Conservation (phyloP, 92 coral and sea anemone species). For the Hydrozoanthus gracilis region DNA sequence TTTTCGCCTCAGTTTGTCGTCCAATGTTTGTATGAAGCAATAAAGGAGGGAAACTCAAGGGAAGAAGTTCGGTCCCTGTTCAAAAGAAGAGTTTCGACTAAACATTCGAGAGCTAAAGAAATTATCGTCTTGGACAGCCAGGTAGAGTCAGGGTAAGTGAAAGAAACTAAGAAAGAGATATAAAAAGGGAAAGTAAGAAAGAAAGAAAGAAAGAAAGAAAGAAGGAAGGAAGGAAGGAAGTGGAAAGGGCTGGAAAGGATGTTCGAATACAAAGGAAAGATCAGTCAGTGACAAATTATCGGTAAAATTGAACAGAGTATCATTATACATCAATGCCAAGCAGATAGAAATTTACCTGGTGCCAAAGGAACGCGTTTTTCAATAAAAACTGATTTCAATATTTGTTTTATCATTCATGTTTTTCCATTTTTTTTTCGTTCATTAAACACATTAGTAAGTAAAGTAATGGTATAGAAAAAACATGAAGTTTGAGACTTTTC, state of each 20-base stretch:
- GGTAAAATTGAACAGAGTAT: background rate
- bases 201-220: no score
- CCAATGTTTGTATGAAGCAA: slow-evolving; percentile 68
- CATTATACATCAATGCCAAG: background rate
- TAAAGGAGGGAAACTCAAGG: slow-evolving; percentile 39
- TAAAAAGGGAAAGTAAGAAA: background rate
- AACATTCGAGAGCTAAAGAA: slow-evolving; percentile 44
- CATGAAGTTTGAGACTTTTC: no score
- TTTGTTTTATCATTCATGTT: no score
- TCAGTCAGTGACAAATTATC: no score
- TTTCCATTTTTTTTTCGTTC: no score
- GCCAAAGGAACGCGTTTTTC: no score
- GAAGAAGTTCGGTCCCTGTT: slow-evolving; percentile 42
- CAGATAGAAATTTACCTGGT: no score
- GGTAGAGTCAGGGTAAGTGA: slow-evolving; percentile 37
- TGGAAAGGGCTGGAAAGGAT: background rate
- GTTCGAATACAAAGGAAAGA: background rate
- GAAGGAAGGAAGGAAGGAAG: background rate
- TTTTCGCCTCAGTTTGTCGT: slow-evolving; percentile 62
- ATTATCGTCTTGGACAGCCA: background rate
- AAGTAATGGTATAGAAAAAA: background rate
- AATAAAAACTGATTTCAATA: no score
- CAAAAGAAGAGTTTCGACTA: slow-evolving; percentile 35
- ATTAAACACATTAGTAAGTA: no score
- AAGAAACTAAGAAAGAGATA: background rate